phyloP scores from a whole-genome alignment of 2,888 invertebrate species.

The Diaphora mendica region DNA sequence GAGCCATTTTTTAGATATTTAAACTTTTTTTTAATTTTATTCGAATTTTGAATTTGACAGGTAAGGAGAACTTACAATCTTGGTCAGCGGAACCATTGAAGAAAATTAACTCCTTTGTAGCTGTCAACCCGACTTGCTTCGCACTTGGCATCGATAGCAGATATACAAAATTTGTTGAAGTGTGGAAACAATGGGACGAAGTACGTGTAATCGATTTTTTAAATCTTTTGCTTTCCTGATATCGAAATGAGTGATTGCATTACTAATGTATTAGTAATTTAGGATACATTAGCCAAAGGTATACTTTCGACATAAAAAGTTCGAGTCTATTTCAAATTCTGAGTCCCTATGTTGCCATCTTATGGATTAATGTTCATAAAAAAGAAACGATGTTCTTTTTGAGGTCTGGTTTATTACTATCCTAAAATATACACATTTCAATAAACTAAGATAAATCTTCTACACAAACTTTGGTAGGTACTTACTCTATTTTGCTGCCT shows the following conservation, averaged over 20 bases:
- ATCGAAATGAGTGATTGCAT: background rate
- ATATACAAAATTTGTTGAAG: background rate
- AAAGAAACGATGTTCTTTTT: too few relatives aligned
- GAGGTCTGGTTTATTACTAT: too few relatives aligned
- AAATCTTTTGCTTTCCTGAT: background rate
- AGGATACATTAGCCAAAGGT: too few relatives aligned
- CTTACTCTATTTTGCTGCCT: too few relatives aligned
- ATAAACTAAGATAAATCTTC: too few relatives aligned
- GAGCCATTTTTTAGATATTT: background rate
- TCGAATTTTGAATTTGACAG: background rate
- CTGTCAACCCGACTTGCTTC: slow-evolving; percentile 18
- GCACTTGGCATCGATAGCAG: slow-evolving; percentile 15
- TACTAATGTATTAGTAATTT: too few relatives aligned
- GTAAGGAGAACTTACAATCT: slow-evolving; percentile 1
- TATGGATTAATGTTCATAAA: too few relatives aligned
- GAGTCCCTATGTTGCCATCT: too few relatives aligned
- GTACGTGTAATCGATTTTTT: background rate
- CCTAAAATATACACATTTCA: too few relatives aligned
- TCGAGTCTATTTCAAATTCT: too few relatives aligned
- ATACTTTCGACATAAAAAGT: too few relatives aligned
- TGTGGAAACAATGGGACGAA: slow-evolving; percentile 15
- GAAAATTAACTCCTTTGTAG: slow-evolving; percentile 13
- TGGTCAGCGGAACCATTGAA: slow-evolving; percentile 1
- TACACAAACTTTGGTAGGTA: too few relatives aligned
- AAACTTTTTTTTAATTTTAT: background rate